A percentile compares a stretch with the other conserved stretches of the same genome.
phyloP scores from a whole-genome alignment of 2,888 invertebrate species.

The Dinocampus coccinellae region DNA sequence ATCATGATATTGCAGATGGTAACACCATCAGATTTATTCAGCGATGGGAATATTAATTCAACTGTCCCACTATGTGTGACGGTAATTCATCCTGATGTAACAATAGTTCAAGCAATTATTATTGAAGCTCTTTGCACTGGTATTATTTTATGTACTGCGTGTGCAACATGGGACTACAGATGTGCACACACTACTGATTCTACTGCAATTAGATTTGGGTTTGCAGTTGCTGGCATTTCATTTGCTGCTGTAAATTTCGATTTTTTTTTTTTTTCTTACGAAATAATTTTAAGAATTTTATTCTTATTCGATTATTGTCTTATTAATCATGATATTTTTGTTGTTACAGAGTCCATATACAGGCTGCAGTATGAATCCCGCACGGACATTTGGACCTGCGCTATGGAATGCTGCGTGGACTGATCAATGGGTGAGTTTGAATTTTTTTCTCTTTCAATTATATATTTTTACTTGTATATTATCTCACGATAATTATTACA shows the following conservation, averaged over 20 bases:
- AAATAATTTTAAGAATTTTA: too few species aligned
- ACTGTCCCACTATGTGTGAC: constrained; percentile 76
- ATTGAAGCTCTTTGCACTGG: constrained; percentile 60
- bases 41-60: constrained; percentile 52
- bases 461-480: background rate
- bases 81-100: constrained; percentile 70
- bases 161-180: constrained; percentile 81
- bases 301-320: too few species aligned
- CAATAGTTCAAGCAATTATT: constrained; percentile 61
- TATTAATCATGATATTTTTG: constrained; percentile 1
- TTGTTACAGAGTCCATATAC: constrained; percentile 77
- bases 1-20: constrained; percentile 47
- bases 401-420: constrained; percentile 77
- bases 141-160: constrained; percentile 66
- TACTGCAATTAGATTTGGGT: constrained; percentile 77
- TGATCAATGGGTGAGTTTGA: constrained; percentile 75
- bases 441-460: background rate
- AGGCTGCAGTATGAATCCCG: constrained; percentile 81
- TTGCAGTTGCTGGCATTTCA: constrained; percentile 77
- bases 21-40: constrained; percentile 51
- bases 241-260: constrained; percentile 75
- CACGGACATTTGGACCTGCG: constrained; percentile 79
- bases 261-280: too few species aligned
- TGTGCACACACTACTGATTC: constrained; percentile 78
- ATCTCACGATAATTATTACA: background rate